These are phyloP conservation scores for Julus scandinavius DNA, from an alignment of 2,888 invertebrate species.

Conservation along the genomic window DNA sequence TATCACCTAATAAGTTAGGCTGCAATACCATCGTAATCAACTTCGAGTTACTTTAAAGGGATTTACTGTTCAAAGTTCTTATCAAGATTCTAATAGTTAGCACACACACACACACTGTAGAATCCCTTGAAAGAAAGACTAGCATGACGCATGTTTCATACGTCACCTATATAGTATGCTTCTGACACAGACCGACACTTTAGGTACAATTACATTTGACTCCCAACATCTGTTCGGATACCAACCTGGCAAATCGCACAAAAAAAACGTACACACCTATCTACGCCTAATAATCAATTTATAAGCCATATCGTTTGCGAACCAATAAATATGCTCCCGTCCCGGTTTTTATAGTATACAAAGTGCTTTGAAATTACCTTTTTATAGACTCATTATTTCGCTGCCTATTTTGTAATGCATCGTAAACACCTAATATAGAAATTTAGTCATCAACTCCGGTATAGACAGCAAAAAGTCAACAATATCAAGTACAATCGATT, in stretches of 20 bases:
- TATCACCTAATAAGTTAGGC: neutral
- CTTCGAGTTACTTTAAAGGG: neutral
- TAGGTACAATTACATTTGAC: neutral
- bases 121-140: neutral
- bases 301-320: constrained; percentile 36
- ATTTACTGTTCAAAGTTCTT: too few species aligned
- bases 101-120: neutral
- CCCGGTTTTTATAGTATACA: constrained; percentile 37
- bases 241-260: neutral
- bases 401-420: constrained; percentile 49
- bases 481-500: constrained; percentile 52
- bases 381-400: constrained; percentile 47
- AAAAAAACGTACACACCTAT: neutral
- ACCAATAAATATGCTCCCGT: constrained; percentile 15
- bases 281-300: constrained; percentile 5
- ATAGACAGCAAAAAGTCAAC: constrained; percentile 52
- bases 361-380: constrained; percentile 38
- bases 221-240: neutral
- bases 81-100: neutral
- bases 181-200: neutral
- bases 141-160: neutral
- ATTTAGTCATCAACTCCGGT: constrained; percentile 52
- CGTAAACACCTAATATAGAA: constrained; percentile 50
- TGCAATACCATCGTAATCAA: neutral
- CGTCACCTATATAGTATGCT: neutral